phyloP scores from a whole-genome alignment of 2,888 invertebrate species.

The Brenthis hecate region DNA sequence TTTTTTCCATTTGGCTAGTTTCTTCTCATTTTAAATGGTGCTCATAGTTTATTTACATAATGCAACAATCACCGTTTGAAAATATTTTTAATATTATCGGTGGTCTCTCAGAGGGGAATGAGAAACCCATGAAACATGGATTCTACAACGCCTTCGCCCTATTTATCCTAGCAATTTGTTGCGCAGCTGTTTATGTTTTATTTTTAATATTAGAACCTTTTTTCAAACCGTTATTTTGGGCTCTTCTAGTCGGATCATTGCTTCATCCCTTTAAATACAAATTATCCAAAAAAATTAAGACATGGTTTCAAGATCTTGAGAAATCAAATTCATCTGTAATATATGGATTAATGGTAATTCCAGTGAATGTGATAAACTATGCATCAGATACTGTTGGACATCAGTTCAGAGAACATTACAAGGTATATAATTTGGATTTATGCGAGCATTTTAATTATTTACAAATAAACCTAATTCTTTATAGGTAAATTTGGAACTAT shows the following conservation, averaged over 20 bases:
- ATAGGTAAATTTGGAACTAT: no score
- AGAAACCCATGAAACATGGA: conserved; percentile 95
- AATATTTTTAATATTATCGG: conserved; percentile 87
- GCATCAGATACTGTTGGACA: conserved; percentile 88
- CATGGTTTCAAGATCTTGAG: conserved; percentile 89
- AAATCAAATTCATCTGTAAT: conserved; percentile 86
- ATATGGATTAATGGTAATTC: conserved; percentile 83
- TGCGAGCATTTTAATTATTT: no score
- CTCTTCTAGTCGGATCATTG: conserved; percentile 96
- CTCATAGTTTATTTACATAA: conserved; percentile 43
- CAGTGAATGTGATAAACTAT: conserved; percentile 88
- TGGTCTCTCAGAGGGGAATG: conserved; percentile 88
- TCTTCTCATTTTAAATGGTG: conserved; percentile 29
- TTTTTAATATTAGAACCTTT: conserved; percentile 95
- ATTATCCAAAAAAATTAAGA: conserved; percentile 87
- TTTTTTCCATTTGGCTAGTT: conserved; percentile 23
- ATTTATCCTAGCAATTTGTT: conserved; percentile 86
- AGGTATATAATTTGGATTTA: conserved; percentile 50
- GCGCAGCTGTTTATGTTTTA: conserved; percentile 88
- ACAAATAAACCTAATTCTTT: no score
- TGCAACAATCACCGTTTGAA: conserved; percentile 84
- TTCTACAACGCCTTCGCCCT: conserved; percentile 94
- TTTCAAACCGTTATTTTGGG: conserved; percentile 97
- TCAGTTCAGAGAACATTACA: conserved; percentile 85
- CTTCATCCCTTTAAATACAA: conserved; percentile 96